phyloP scores from a whole-genome alignment of 2,888 invertebrate species.

The Arge pagana region DNA sequence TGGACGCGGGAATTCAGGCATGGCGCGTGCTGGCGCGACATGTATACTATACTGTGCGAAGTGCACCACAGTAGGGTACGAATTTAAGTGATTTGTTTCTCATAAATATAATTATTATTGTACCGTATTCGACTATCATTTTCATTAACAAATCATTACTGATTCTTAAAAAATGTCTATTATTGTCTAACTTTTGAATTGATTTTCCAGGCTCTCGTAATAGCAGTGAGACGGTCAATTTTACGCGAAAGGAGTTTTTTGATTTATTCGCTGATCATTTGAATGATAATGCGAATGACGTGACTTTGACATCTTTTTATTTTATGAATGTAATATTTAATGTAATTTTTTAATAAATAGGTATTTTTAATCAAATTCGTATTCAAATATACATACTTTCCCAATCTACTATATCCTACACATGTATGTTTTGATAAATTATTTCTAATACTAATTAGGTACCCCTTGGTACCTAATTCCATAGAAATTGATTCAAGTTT shows the following conservation, averaged over 20 bases:
- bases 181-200: slow-evolving; percentile 7
- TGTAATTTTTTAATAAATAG: slow-evolving; percentile 6
- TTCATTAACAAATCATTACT: slow-evolving; percentile 4
- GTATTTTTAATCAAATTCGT: slow-evolving; percentile 9
- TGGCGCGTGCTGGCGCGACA: slow-evolving; percentile 4
- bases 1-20: slow-evolving; percentile 11
- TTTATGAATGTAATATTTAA: slow-evolving; percentile 8
- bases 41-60: background rate
- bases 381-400: background rate
- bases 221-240: background rate
- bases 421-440: background rate
- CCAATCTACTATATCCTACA: background rate
- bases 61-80: slow-evolving; percentile 9
- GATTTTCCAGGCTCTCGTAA: slow-evolving; percentile 1
- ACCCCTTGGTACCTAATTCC: slow-evolving; percentile 1
- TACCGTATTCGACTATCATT: slow-evolving; percentile 11
- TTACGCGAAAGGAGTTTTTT: slow-evolving; percentile 1
- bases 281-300: slow-evolving; percentile 1
- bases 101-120: slow-evolving; percentile 11
- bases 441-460: background rate
- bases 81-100: slow-evolving; percentile 6
- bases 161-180: slow-evolving; percentile 6
- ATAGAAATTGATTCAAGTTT: background rate
- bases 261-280: slow-evolving; percentile 4
- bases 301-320: no score